phyloP scores from a whole-genome alignment of 1,140 invertebrate species.

The Atta colombica region DNA sequence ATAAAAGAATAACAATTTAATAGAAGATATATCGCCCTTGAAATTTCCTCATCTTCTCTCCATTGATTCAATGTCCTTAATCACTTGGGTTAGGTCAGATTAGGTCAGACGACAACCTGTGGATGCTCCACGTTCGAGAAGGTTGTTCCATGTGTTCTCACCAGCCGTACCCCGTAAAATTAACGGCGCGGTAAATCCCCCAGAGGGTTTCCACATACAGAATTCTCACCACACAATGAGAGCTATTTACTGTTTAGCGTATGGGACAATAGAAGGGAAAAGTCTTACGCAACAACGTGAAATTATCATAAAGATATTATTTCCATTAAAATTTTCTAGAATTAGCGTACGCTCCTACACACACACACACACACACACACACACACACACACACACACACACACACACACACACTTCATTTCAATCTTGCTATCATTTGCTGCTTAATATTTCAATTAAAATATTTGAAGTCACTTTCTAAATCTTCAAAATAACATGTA shows the following conservation, averaged over 20 bases:
- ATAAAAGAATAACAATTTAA: constrained; percentile 39
- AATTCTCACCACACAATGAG: constrained; percentile 38
- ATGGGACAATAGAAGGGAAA: neutral
- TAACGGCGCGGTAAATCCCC: constrained; percentile 52
- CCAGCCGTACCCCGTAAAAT: constrained; percentile 51
- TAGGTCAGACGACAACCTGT: constrained; percentile 66
- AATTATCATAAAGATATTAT: neutral
- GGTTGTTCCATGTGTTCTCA: constrained; percentile 54
- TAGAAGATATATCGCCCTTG: constrained; percentile 1
- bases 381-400: no score
- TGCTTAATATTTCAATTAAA: neutral
- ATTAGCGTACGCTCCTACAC: neutral
- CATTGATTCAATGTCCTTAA: constrained; percentile 60
- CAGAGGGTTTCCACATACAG: constrained; percentile 37
- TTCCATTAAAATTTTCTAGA: neutral
- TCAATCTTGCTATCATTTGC: neutral
- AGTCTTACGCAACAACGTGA: neutral
- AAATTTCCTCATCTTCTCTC: neutral
- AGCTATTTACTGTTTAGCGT: constrained; percentile 48
- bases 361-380: no score
- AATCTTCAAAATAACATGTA: neutral
- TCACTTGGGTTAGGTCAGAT: constrained; percentile 54
- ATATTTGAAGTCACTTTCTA: neutral
- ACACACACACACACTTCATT: neutral
- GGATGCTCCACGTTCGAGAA: constrained; percentile 60